Percentiles rank a stretch among this genome's conserved stretches.
These are phyloP conservation scores for Neoniphon sammara DNA, from an alignment of 2,797 vertebrate genomes.

Conservation along the genomic window DNA sequence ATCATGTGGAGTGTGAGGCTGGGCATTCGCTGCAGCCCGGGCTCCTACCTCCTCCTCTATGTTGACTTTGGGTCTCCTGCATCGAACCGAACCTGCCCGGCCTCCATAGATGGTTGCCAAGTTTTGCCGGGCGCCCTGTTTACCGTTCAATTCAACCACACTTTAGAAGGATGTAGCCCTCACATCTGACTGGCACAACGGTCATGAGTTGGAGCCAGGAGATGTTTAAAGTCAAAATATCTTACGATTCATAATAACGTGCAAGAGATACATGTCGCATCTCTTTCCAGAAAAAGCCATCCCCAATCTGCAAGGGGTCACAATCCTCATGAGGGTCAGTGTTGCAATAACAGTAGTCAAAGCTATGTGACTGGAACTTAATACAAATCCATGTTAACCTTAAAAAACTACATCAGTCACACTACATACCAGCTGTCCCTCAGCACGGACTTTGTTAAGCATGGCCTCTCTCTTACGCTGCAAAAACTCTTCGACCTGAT, in stretches of 20 bases:
- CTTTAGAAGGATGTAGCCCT: conserved; percentile 78
- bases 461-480: conserved; percentile 94
- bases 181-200: conserved; percentile 35
- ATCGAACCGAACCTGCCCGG: conserved; percentile 88
- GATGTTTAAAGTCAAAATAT: neutral
- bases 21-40: conserved; percentile 49
- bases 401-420: neutral
- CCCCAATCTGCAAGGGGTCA: neutral
- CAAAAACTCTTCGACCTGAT: conserved; percentile 96
- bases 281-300: neutral
- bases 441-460: conserved; percentile 96
- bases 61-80: conserved; percentile 91
- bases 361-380: neutral
- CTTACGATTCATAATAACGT: neutral
- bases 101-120: conserved; percentile 90
- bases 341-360: neutral
- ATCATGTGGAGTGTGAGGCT: conserved; percentile 47
- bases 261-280: conserved; percentile 8
- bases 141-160: conserved; percentile 91
- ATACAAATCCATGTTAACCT: neutral
- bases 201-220: conserved; percentile 5
- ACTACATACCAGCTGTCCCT: conserved; percentile 94
- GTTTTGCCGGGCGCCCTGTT: conserved; percentile 96
- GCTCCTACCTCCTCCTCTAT: conserved; percentile 98
- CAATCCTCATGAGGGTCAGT: neutral